A percentile compares a stretch with the other conserved stretches of the same genome.
phyloP scores from a whole-genome alignment of 2,113 vertebrate species.

The Delphinus delphis region DNA sequence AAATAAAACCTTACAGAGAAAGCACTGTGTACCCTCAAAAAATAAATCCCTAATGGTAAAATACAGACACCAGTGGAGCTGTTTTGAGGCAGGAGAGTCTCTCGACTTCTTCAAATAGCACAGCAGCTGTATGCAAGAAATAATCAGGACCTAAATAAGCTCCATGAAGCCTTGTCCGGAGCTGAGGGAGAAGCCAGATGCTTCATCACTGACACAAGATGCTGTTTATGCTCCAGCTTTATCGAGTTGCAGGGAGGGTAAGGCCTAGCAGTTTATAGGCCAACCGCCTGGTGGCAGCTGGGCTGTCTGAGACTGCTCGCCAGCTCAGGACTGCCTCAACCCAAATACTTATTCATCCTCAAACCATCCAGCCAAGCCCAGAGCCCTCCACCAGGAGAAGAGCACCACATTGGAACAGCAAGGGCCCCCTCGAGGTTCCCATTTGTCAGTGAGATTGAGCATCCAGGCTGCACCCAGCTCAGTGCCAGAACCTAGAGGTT shows the following conservation, averaged over 20 bases:
- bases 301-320: background rate
- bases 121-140: background rate
- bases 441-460: background rate
- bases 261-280: conserved; percentile 70
- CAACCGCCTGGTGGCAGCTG: conserved; percentile 57
- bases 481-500: background rate
- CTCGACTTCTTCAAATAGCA: conserved; percentile 4
- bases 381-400: background rate
- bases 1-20: background rate
- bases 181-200: background rate
- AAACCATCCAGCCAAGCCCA: background rate
- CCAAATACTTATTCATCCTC: conserved; percentile 29
- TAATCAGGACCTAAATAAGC: background rate
- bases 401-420: background rate
- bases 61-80: background rate
- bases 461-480: background rate
- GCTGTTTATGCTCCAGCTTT: conserved; percentile 49
- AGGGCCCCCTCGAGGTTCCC: background rate
- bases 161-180: background rate
- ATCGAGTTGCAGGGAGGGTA: background rate
- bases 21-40: background rate
- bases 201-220: conserved; percentile 51
- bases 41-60: conserved; percentile 42
- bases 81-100: background rate
- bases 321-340: conserved; percentile 11